These are phyloP conservation scores for Melanotaenia parkinsoni DNA, from an alignment of 2,797 vertebrate species.

Conservation along the genomic window DNA sequence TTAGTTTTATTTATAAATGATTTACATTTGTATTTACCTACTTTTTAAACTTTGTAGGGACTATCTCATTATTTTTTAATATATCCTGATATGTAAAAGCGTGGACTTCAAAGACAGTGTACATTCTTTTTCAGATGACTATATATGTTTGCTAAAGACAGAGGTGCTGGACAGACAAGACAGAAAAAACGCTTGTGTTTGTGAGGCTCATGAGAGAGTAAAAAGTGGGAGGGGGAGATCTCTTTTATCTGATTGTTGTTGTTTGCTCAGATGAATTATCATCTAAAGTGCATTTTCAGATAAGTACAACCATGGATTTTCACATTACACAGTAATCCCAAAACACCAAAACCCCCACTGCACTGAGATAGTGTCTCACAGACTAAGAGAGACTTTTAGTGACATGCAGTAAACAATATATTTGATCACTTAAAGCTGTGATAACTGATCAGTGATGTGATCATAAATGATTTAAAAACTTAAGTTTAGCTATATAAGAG, in stretches of 20 bases:
- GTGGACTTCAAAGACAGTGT: no score
- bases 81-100: no score
- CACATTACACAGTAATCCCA: constrained; percentile 33
- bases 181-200: no score
- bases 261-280: constrained; percentile 55
- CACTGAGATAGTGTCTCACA: background rate
- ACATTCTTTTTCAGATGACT: no score
- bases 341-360: constrained; percentile 36
- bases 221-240: constrained; percentile 7
- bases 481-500: background rate
- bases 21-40: no score
- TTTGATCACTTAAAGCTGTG: background rate
- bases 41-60: no score
- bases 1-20: no score
- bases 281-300: constrained; percentile 43
- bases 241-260: constrained; percentile 40
- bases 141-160: no score
- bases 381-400: background rate
- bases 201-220: no score
- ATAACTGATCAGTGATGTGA: constrained; percentile 1
- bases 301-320: constrained; percentile 53
- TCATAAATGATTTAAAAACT: constrained; percentile 5
- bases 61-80: no score
- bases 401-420: background rate
- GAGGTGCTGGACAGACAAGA: no score